Conservation (phyloP, 1,140 invertebrate genomes). For the Halictus rubicundus region DNA sequence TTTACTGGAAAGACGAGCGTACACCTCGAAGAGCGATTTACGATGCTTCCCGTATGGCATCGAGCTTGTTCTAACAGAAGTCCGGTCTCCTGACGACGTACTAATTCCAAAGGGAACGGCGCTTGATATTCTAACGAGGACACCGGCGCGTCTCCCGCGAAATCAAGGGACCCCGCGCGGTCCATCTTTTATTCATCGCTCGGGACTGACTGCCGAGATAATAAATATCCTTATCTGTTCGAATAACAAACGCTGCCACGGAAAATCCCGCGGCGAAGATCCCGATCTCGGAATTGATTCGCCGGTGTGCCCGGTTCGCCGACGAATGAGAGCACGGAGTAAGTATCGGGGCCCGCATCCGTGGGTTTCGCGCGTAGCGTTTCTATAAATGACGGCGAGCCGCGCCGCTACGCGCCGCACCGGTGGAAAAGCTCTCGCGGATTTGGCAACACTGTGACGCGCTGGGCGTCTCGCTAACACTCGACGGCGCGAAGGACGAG, state of each 20-base stretch:
- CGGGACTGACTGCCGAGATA: too few species aligned
- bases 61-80: too few species aligned
- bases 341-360: conserved; percentile 4
- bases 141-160: too few species aligned
- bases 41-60: too few species aligned
- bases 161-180: too few species aligned
- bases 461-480: conserved; percentile 63
- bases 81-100: too few species aligned
- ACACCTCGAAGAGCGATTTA: too few species aligned
- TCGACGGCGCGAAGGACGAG: conserved; percentile 62
- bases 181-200: too few species aligned
- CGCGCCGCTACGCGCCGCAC: not conserved
- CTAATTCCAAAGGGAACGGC: too few species aligned
- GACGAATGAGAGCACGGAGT: not conserved
- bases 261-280: too few species aligned
- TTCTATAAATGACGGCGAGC: conserved; percentile 56
- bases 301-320: not conserved
- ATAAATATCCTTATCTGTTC: not conserved
- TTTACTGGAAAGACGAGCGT: too few species aligned
- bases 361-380: conserved; percentile 45
- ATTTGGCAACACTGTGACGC: conserved; percentile 67
- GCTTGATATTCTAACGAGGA: too few species aligned
- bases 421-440: conserved; percentile 58
- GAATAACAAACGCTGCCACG: not conserved
- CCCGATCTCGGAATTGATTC: not conserved